phyloP scores from a whole-genome alignment of 2,797 vertebrate genomes.

The Mareca strepera region DNA sequence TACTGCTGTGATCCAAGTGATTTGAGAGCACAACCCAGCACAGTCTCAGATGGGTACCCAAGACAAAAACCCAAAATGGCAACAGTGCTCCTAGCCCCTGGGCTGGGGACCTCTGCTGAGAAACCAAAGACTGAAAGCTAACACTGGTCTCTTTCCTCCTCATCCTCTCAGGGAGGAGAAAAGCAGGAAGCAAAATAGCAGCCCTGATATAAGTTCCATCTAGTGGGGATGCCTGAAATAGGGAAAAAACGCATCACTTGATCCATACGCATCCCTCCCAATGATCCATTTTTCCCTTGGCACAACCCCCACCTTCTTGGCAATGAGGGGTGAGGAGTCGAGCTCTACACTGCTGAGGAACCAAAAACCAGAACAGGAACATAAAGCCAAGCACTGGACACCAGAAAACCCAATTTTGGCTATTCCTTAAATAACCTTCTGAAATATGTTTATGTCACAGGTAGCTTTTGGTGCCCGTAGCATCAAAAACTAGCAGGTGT shows the following conservation, averaged over 20 bases:
- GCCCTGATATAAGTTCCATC: fast-evolving
- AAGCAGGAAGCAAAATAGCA: neutral
- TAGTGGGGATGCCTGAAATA: neutral
- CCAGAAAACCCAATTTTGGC: neutral
- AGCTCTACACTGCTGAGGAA: neutral
- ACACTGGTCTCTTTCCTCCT: neutral
- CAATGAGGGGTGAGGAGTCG: neutral
- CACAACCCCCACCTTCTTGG: neutral
- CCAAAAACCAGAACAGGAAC: neutral
- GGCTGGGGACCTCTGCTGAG: neutral
- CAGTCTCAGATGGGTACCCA: neutral
- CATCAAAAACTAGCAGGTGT: neutral
- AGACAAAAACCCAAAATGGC: neutral
- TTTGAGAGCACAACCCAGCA: neutral
- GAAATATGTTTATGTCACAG: neutral
- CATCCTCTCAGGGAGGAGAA: neutral
- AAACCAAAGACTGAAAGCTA: neutral
- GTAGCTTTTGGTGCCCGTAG: neutral
- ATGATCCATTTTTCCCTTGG: neutral
- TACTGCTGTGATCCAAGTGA: neutral
- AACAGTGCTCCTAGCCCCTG: neutral
- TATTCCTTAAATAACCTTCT: neutral
- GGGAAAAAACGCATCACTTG: neutral
- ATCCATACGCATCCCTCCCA: neutral
- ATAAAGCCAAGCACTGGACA: neutral